Evolutionary conservation across 2,113 vertebrate species (phyloP).

Genomic region (Seriola aureovittata): DNA sequence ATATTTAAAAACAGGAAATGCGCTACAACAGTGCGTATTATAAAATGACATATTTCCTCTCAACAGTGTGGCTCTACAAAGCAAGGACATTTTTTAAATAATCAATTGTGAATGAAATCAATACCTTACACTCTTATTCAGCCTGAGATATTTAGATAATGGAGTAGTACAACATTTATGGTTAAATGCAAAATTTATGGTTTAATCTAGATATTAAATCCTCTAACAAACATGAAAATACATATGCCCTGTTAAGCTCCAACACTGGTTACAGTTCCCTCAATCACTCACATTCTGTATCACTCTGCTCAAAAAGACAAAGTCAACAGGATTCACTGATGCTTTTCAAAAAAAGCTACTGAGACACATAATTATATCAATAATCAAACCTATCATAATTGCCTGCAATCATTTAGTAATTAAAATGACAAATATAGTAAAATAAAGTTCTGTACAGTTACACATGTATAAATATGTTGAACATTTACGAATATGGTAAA

Average conservation of each 20-base stretch:
- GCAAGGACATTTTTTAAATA: slow-evolving; percentile 8
- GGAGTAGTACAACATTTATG: slow-evolving; percentile 16
- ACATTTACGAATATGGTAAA: slow-evolving; percentile 47
- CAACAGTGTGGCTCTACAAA: slow-evolving; percentile 33
- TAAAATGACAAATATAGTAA: slow-evolving; percentile 64
- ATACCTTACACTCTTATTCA: slow-evolving; percentile 41
- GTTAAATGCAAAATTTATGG: slow-evolving; percentile 6
- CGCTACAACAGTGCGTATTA: slow-evolving; percentile 7
- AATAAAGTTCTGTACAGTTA: slow-evolving; percentile 61
- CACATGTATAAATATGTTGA: slow-evolving; percentile 60
- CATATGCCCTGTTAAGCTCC: slow-evolving; percentile 9
- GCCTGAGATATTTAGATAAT: slow-evolving; percentile 59
- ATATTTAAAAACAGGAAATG: slow-evolving; percentile 49
- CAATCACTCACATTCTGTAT: slow-evolving; percentile 9
- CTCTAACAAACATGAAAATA: slow-evolving; percentile 16
- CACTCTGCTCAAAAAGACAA: slow-evolving; percentile 17
- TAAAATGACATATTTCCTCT: slow-evolving; percentile 45
- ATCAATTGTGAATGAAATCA: slow-evolving; percentile 41
- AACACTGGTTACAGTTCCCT: slow-evolving; percentile 25
- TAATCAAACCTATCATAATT: slow-evolving; percentile 64
- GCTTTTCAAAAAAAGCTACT: slow-evolving; percentile 39
- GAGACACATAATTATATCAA: slow-evolving; percentile 38
- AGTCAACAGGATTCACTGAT: not conserved
- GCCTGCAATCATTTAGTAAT: slow-evolving; percentile 67
- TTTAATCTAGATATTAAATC: slow-evolving; percentile 18